Evolutionary conservation across 1,140 invertebrate genomes (phyloP), one percentile per base, ranked within the genome.

Genomic region (Bombus breviceps): DNA sequence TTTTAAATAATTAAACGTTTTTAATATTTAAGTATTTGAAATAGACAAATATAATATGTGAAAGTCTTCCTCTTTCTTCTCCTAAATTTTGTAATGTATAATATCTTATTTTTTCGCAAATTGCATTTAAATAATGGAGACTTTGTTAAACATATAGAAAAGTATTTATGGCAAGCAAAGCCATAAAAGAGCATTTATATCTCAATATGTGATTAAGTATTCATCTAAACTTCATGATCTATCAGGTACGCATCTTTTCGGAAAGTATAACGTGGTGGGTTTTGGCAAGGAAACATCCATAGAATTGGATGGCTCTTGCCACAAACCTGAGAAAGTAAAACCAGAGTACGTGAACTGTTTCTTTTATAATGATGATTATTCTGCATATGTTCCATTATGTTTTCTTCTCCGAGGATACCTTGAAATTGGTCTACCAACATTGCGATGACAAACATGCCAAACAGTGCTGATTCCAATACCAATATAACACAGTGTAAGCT

Each of bases 341-440:
- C 96, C 91, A 97, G 96, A 89, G 97, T 97, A 82, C 97, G 96
- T 90, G 90, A 92, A 68, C 88, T 84, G 72, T 90, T 89, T 59
- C 90, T 93, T 75, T 96, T 96, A 91, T 96, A 96, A 47, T 96
- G 95, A 68, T 97, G 97, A 92, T 96, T 96, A 84, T 97, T 96
- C 95, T 98, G 97, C 86, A 97, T 93, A 91, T 97, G 97, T 95
- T 99, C 98, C 25, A 98, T 96, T 10, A 97, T 97, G 34, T 98
- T 98, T 93, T 98, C 97, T 91, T 98, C 98, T 81, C 96, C 96
- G 69, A 98, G 95, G 87, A 99, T 98, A 28, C 98, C 97, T 93
- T 97, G 96, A 87, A 98, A 96, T 95, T 99, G 98, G 96, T 99
- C 98, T 92, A 98, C 97, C 88, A 98, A 96, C 88, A 99, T 98